Evolutionary conservation across 2,797 vertebrate genomes (phyloP), one percentile per base, ranked within the genome.

Genomic region (Molossus alvarezi): DNA sequence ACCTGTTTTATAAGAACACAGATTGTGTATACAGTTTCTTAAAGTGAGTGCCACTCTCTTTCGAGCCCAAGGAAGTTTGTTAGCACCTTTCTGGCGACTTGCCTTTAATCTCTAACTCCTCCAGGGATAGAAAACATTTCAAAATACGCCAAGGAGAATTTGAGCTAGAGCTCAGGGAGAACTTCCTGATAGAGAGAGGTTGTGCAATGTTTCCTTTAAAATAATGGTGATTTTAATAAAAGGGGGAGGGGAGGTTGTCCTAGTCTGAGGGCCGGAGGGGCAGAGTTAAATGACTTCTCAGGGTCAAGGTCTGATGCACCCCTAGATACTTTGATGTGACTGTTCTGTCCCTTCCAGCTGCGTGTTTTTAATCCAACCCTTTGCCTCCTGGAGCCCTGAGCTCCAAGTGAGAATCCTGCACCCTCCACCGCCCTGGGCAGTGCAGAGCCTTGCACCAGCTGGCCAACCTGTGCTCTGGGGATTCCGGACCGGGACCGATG

Each of bases 401-500:
- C 81, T 95, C 62, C 64, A 0, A 0, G 84, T 97, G 80, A 0
- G 0, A 51, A 96, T 77, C 91, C 88, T 94, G 85, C 92, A 90
- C 89, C 96, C 67, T 29, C 62, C 37, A 86, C 83, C 65, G 87
- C 86, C 95, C 12, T 96, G 12, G 84, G 95, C 96, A 95, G 89
- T 77, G 64, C 91, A 69, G 96, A 96, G 86, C 97, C 95, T 87
- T 96, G 96, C 53, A 79, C 96, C 96, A 98, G 97, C 96, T 98
- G 98, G 95, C 92, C 87, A 97, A 96, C 90, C 95, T 96, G n/a
- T 87, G 93, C 65, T 77, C 97, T 94, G 95, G 86, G 96, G 91
- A 92, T 53, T 95, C 94, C 95, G 97, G 51, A 21, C 85, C 17
- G 93, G 94, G 72, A 95, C 96, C n/a, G 37, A 95, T 94, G 84